Evolutionary conservation across 2,113 vertebrate species (phyloP).

Genomic region (Nipponia nippon): DNA sequence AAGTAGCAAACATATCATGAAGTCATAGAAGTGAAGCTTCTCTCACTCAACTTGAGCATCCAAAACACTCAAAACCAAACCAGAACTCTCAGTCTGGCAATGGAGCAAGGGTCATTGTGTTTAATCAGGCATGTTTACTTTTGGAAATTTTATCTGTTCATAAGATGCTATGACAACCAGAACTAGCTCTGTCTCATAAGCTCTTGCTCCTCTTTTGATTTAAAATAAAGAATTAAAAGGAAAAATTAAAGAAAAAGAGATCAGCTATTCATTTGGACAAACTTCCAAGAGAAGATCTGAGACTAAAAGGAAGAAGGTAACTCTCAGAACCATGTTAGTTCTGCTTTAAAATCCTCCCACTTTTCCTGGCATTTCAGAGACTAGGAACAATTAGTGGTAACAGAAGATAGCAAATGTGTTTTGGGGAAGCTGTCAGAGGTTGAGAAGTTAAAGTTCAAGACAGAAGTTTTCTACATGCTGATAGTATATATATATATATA

Average conservation of each 20-base stretch:
- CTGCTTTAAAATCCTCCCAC: neutral
- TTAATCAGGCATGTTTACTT: neutral
- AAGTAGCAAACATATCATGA: neutral
- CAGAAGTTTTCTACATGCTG: neutral
- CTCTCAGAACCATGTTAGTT: neutral
- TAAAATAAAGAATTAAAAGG: neutral
- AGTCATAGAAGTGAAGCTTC: neutral
- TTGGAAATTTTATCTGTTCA: neutral
- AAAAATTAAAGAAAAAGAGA: neutral
- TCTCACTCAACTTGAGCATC: neutral
- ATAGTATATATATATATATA: neutral
- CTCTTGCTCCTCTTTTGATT: neutral
- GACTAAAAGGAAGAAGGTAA: neutral
- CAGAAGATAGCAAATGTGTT: rapidly evolving
- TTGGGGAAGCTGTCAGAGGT: neutral
- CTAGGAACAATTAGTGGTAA: neutral
- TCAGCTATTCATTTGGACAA: neutral
- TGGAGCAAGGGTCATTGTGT: neutral
- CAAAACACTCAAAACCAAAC: neutral
- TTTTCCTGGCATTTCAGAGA: neutral
- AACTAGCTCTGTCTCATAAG: neutral
- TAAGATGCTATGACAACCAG: neutral
- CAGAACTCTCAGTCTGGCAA: neutral
- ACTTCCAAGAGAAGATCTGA: neutral
- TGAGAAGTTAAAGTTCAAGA: neutral